Evolutionary conservation across 2,113 vertebrate species (phyloP).

Genomic region (Engraulis encrasicolus): DNA sequence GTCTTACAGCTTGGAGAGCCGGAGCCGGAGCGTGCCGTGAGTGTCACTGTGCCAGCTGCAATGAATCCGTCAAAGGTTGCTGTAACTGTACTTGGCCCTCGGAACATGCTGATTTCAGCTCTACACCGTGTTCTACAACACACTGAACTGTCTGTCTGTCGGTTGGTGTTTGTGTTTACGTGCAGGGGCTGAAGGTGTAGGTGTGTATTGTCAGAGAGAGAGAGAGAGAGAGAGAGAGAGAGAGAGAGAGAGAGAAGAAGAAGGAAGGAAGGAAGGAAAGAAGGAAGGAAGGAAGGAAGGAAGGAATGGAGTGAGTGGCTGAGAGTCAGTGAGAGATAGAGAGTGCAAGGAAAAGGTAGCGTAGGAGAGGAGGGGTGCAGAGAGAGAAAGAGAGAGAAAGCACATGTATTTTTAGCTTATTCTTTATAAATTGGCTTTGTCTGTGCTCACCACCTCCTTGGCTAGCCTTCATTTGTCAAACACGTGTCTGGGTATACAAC

Average conservation of each 20-base stretch:
- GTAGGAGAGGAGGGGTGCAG: not conserved
- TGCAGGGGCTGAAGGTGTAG: not conserved
- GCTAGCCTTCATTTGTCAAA: not conserved
- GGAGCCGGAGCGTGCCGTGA: not conserved
- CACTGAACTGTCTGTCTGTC: not conserved
- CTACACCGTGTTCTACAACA: not conserved
- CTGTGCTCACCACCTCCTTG: not conserved
- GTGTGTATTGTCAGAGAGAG: not conserved
- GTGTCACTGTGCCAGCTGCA: slow-evolving; percentile 20
- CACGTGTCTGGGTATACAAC: not conserved
- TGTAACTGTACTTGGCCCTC: not conserved
- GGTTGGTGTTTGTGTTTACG: not conserved
- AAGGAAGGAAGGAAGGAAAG: not conserved
- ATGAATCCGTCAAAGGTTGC: not conserved
- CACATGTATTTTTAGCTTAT: not conserved
- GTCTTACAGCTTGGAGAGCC: not conserved
- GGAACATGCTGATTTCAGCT: slow-evolving; percentile 21
- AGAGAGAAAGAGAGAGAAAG: not conserved
- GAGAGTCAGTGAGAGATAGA: not conserved
- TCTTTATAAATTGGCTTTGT: slow-evolving; percentile 9
- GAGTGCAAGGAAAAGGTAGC: too few species aligned
- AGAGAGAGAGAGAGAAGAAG: too few species aligned
- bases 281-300: too few species aligned
- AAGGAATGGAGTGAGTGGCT: not conserved
- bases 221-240: slow-evolving; percentile 1